Evolutionary conservation across 2,113 vertebrate genomes (phyloP).

Genomic region (Mobula birostris): DNA sequence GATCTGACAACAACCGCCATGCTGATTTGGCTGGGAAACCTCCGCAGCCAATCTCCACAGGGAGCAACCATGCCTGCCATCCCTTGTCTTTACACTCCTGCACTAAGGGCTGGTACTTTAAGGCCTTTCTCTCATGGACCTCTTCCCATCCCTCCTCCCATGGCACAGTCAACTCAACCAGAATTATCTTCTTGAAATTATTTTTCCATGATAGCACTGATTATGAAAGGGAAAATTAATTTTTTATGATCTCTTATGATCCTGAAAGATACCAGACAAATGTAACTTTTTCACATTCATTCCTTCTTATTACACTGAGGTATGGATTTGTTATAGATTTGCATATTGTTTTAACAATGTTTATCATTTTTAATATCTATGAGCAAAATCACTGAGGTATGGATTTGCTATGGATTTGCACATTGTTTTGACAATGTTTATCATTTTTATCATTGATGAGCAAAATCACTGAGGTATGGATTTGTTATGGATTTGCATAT

Average conservation of each 20-base stretch:
- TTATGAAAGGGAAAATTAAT: background rate
- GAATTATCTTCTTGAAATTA: too few relatives aligned
- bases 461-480: background rate
- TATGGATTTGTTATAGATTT: background rate
- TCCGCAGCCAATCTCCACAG: too few relatives aligned
- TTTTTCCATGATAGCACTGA: background rate
- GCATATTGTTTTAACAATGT: background rate
- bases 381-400: background rate
- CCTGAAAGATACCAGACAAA: background rate
- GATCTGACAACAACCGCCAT: too few relatives aligned
- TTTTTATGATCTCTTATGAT: background rate
- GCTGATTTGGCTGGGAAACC: too few relatives aligned
- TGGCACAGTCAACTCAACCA: too few relatives aligned
- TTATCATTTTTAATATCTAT: background rate
- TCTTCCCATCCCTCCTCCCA: too few relatives aligned
- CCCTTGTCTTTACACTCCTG: too few relatives aligned
- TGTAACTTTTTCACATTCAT: background rate
- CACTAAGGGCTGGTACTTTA: too few relatives aligned
- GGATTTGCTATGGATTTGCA: background rate
- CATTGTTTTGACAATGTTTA: background rate
- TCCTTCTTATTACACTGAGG: background rate
- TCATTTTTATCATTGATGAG: background rate
- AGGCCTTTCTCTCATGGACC: too few relatives aligned
- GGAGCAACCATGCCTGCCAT: too few relatives aligned
- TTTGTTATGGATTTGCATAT: background rate